Evolutionary conservation across 1,140 invertebrate species (phyloP), one percentile per base, ranked within the genome.

Genomic region (Megalonaias nervosa): DNA sequence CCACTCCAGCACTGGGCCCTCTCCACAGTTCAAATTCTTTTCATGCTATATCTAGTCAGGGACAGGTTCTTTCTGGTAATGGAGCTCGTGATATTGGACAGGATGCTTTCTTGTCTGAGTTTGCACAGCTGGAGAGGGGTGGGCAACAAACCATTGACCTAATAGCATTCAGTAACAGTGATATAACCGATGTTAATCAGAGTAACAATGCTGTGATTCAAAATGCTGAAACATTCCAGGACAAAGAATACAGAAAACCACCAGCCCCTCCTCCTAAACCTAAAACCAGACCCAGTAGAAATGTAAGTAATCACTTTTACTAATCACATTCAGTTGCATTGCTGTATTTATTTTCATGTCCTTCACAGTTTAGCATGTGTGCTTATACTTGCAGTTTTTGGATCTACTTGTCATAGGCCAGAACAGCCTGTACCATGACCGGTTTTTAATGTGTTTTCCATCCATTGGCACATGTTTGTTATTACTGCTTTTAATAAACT

Each of bases 141-240:
- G 21, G 19, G 60, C 19, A 62, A 62, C 60, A 23, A 23, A n/a
- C 60, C 60, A 19, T 1, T 9, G 23, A 19, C 48, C 61, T 78
- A 59, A 78, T 78, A 61, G 76, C 74, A 67, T 78, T 78, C 66
- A 78, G 71, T 69, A 71, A 78, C 60, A 73, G 65, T 64, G 76
- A 78, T 60, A 78, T 31, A 19, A 5, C 65, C 19, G n/a, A 23
- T 26, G 58, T 55, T 19, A 60, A 56, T n/a, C 66, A 38, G 6
- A 67, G 70, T 48, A 48, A 48, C 6, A 48, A 48, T 48, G 6
- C 11, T 64, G 31, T 57, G 17, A 67, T 67, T n/a, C 57, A 62
- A 16, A 78, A 78, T 58, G 67, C 55, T 61, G 66, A 77, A 71
- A 73, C 76, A 78, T 78, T 78, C 76, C 76, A 80, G 5, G 67